These are phyloP conservation scores for Apotomis capreana DNA, from an alignment of 2,888 invertebrate species.

Conservation along the genomic window DNA sequence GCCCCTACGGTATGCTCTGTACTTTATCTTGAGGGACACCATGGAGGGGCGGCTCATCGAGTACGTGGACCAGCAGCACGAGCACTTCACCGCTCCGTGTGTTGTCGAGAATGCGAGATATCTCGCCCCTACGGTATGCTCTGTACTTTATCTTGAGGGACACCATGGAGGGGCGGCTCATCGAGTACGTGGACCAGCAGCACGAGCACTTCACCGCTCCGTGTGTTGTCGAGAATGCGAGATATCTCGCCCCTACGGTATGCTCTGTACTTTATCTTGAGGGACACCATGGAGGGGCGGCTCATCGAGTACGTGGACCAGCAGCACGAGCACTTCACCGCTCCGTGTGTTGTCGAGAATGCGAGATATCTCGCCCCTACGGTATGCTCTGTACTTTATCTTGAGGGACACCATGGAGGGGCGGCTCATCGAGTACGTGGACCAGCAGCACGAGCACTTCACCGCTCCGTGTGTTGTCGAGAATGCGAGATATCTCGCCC, in stretches of 20 bases:
- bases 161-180: slow-evolving; percentile 87
- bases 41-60: slow-evolving; percentile 90
- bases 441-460: slow-evolving; percentile 96
- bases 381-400: slow-evolving; percentile 71
- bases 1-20: slow-evolving; percentile 85
- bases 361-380: slow-evolving; percentile 90
- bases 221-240: no score
- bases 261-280: no score
- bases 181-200: no score
- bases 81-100: slow-evolving; percentile 91
- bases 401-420: slow-evolving; percentile 84
- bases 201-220: no score
- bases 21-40: slow-evolving; percentile 73
- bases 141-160: slow-evolving; percentile 59
- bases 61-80: slow-evolving; percentile 95
- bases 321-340: slow-evolving; percentile 93
- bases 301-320: slow-evolving; percentile 95
- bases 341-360: slow-evolving; percentile 87
- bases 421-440: slow-evolving; percentile 93
- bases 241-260: no score
- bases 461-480: slow-evolving; percentile 87
- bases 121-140: slow-evolving; percentile 86
- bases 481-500: slow-evolving; percentile 89
- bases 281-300: slow-evolving; percentile 86
- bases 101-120: slow-evolving; percentile 88